These are phyloP conservation scores for Diabrotica virgifera DNA, from an alignment of 1,140 invertebrate species.

Conservation along the genomic window DNA sequence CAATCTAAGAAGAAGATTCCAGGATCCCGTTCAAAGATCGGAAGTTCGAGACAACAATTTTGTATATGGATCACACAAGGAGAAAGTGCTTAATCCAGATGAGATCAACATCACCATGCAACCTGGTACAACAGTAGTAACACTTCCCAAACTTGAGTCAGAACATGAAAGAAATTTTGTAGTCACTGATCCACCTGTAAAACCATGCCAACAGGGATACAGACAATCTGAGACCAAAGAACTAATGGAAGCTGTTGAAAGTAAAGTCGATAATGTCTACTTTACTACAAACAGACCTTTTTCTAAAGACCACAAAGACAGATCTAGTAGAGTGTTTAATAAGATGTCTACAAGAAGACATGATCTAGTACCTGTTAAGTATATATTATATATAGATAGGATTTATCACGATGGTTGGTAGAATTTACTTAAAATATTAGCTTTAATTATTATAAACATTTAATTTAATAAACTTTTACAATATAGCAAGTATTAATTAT, in stretches of 20 bases:
- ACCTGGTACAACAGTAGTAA: constrained; percentile 7
- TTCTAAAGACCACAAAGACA: not conserved
- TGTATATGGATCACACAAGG: not conserved
- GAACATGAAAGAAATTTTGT: not conserved
- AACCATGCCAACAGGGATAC: not conserved
- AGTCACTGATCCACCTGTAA: not conserved
- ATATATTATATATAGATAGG: not conserved
- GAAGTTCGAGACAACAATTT: not conserved
- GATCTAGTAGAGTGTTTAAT: not conserved
- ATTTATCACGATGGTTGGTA: not conserved
- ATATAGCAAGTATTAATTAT: too few relatives aligned
- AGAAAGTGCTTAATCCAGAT: constrained; percentile 7
- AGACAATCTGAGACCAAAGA: not conserved
- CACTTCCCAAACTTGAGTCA: not conserved
- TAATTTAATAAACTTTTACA: too few relatives aligned
- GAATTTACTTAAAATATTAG: not conserved
- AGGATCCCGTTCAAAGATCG: not conserved
- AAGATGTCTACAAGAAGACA: not conserved
- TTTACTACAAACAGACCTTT: not conserved
- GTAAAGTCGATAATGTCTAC: constrained; percentile 4
- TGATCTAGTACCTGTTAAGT: not conserved
- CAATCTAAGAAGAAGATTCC: not conserved
- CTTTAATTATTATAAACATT: not conserved
- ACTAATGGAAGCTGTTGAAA: not conserved
- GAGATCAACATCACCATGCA: constrained; percentile 8